A percentile compares a stretch with the other conserved stretches of the same genome.
Conservation (phyloP, 1,140 invertebrate species). For the Aphelenchoides fujianensis region DNA sequence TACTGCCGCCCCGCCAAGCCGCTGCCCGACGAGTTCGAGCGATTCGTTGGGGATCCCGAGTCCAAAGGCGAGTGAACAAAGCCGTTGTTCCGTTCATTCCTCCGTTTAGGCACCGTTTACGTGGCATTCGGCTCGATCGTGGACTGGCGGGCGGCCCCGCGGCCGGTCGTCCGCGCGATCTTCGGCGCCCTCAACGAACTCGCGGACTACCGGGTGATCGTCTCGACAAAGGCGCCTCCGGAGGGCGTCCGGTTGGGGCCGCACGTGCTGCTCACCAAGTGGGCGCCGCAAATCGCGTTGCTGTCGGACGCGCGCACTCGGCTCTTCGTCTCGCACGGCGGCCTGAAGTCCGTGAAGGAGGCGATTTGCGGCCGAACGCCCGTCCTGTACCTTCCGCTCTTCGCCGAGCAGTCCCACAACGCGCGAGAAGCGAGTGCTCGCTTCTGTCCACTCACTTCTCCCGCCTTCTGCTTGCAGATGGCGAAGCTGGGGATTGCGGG, state of each 20-base stretch:
- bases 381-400: not conserved
- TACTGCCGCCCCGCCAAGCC: conserved; percentile 2
- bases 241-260: not conserved
- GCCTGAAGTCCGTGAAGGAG: conserved; percentile 19
- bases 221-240: not conserved
- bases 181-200: conserved; percentile 17
- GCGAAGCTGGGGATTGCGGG: not conserved
- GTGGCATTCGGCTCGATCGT: conserved; percentile 10
- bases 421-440: not conserved
- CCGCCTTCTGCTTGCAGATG: too few species aligned
- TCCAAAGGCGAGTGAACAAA: conserved; percentile 4
- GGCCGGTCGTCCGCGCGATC: not conserved
- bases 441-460: too few species aligned
- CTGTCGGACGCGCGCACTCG: not conserved
- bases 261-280: not conserved
- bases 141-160: not conserved
- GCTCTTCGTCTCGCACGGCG: conserved; percentile 10
- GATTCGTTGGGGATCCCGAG: not conserved
- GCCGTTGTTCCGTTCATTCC: not conserved
- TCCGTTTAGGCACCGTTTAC: too few species aligned
- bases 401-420: conserved; percentile 13
- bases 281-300: conserved; percentile 12
- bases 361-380: conserved; percentile 21
- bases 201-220: conserved; percentile 7
- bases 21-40: not conserved